Conservation (phyloP, 2,888 invertebrate species). For the Acrocyrtus sp. region DNA sequence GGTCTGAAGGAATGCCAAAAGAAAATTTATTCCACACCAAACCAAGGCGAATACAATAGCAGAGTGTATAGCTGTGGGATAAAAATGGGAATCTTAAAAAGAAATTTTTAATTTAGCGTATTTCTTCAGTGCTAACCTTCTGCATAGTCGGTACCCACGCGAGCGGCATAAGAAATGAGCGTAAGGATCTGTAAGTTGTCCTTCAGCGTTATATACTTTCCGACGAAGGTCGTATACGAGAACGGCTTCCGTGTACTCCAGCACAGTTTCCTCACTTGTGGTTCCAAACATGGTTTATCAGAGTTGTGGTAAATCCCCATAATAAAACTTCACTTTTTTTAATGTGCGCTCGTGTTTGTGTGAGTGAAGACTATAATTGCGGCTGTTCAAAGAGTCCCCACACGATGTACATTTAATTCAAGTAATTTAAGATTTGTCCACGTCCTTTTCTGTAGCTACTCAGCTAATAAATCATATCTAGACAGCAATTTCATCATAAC, state of each 20-base stretch:
- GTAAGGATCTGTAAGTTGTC: conserved; percentile 57
- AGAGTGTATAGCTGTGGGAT: no score
- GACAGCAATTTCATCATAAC: neutral
- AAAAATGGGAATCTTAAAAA: conserved; percentile 3
- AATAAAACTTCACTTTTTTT: neutral
- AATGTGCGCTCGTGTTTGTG: no score
- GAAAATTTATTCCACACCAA: no score
- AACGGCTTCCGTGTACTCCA: conserved; percentile 60
- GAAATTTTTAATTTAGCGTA: neutral
- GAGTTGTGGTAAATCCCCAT: neutral
- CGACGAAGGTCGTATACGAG: conserved; percentile 56
- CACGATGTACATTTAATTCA: neutral
- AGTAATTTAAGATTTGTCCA: neutral
- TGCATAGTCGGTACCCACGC: conserved; percentile 57
- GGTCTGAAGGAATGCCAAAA: no score
- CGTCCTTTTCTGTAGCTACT: neutral
- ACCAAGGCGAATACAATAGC: no score
- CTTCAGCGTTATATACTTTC: conserved; percentile 57
- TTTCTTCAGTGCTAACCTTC: conserved; percentile 52
- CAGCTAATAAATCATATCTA: neutral
- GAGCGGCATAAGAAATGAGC: conserved; percentile 59
- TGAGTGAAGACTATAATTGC: no score
- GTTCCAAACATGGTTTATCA: conserved; percentile 46
- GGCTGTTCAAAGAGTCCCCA: neutral
- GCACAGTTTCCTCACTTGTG: conserved; percentile 56